These are phyloP conservation scores for Aphelinus certus DNA, from an alignment of 1,140 invertebrate species.

Conservation along the genomic window DNA sequence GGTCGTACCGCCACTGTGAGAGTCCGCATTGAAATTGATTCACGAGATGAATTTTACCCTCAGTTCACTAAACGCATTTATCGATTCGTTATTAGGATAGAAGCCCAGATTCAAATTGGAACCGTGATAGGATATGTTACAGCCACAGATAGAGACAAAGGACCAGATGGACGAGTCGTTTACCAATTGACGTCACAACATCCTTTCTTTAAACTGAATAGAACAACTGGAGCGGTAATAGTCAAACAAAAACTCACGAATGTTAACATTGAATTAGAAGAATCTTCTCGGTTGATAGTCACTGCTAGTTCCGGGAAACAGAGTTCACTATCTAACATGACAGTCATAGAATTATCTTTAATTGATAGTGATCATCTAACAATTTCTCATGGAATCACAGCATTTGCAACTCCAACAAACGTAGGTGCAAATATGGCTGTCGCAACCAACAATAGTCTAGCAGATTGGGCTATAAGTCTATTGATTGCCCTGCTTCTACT, in stretches of 20 bases:
- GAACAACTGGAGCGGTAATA: conserved; percentile 87
- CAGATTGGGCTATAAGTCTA: conserved; percentile 88
- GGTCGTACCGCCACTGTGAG: conserved; percentile 79
- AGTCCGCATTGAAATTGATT: conserved; percentile 88
- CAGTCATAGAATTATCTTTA: conserved; percentile 84
- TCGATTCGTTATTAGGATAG: conserved; percentile 79
- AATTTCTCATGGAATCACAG: conserved; percentile 73
- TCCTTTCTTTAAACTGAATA: conserved; percentile 90
- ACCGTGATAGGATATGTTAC: conserved; percentile 86
- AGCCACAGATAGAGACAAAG: conserved; percentile 90
- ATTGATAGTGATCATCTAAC: conserved; percentile 69
- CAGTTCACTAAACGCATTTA: conserved; percentile 90
- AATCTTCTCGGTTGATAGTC: conserved; percentile 77
- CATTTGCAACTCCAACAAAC: conserved; percentile 75
- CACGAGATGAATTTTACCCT: conserved; percentile 91
- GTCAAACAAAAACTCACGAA: conserved; percentile 80
- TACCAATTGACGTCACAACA: conserved; percentile 87
- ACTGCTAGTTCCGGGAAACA: conserved; percentile 88
- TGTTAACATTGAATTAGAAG: conserved; percentile 69
- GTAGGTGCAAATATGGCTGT: conserved; percentile 64
- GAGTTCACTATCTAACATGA: conserved; percentile 85
- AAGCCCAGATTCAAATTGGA: conserved; percentile 74
- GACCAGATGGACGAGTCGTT: conserved; percentile 88
- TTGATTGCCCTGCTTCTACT: conserved; percentile 84
- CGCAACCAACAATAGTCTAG: conserved; percentile 73